phyloP scores from a whole-genome alignment of 2,888 invertebrate species.

The Schizaphis graminum region DNA sequence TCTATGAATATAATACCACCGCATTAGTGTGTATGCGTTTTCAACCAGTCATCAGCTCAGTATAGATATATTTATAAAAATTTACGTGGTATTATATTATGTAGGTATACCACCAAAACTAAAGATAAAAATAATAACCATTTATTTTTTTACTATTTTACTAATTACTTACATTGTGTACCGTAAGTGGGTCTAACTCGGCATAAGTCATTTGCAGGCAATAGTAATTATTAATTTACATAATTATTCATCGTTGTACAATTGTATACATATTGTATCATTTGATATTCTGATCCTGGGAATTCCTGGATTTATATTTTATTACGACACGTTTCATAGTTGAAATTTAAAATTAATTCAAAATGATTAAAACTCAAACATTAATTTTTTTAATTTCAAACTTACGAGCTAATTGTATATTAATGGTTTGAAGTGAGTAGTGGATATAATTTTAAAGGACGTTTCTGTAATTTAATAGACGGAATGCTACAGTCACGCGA shows the following conservation, averaged over 20 bases:
- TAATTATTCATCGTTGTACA: not conserved
- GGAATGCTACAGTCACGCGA: not conserved
- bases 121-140: not conserved
- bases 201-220: not conserved
- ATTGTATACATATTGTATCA: not conserved
- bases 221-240: not conserved
- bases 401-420: not conserved
- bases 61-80: not conserved
- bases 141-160: not conserved
- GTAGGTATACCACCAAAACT: not conserved
- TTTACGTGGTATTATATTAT: not conserved
- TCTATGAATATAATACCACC: not conserved
- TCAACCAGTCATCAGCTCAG: not conserved
- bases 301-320: not conserved
- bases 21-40: not conserved
- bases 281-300: not conserved
- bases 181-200: not conserved
- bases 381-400: not conserved
- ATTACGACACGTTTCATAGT: not conserved
- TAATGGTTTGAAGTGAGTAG: not conserved
- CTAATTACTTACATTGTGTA: not conserved
- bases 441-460: not conserved
- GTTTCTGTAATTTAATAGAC: not conserved
- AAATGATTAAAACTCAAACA: not conserved
- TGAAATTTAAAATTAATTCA: not conserved